phyloP scores from a whole-genome alignment of 2,113 vertebrate species.

The Lanius collurio region DNA sequence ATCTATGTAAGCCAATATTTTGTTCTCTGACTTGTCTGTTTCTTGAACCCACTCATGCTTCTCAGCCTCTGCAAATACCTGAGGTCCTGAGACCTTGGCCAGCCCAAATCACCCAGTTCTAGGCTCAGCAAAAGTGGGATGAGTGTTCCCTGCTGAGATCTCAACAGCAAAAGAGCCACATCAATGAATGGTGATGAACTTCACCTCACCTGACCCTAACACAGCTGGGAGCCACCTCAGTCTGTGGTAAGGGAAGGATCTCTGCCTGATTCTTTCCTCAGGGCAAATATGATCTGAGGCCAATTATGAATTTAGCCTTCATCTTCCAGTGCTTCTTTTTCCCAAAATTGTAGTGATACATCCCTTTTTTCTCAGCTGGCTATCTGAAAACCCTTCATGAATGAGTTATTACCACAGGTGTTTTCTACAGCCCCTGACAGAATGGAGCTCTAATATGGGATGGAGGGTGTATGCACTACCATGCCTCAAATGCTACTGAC shows the following conservation, averaged over 20 bases:
- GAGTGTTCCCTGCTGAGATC: not conserved
- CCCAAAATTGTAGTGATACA: not conserved
- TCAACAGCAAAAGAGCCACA: not conserved
- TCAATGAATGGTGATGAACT: not conserved
- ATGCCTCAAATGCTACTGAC: not conserved
- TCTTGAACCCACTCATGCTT: not conserved
- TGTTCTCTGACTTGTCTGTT: not conserved
- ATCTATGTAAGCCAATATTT: not conserved
- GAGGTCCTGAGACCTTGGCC: not conserved
- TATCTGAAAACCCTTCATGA: not conserved
- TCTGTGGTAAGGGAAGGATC: not conserved
- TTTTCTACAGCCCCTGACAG: not conserved
- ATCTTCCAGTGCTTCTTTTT: not conserved
- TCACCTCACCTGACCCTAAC: not conserved
- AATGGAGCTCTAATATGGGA: not conserved
- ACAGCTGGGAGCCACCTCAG: not conserved
- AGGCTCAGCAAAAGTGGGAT: not conserved
- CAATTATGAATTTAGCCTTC: not conserved
- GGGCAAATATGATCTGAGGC: not conserved
- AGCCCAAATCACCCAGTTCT: not conserved
- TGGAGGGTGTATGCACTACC: not conserved
- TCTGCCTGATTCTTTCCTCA: not conserved
- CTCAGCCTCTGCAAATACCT: not conserved
- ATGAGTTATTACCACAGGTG: not conserved
- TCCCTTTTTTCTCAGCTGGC: not conserved